Evolutionary conservation across 2,888 invertebrate genomes (phyloP).

Genomic region (Pyrocoelia pectoralis): DNA sequence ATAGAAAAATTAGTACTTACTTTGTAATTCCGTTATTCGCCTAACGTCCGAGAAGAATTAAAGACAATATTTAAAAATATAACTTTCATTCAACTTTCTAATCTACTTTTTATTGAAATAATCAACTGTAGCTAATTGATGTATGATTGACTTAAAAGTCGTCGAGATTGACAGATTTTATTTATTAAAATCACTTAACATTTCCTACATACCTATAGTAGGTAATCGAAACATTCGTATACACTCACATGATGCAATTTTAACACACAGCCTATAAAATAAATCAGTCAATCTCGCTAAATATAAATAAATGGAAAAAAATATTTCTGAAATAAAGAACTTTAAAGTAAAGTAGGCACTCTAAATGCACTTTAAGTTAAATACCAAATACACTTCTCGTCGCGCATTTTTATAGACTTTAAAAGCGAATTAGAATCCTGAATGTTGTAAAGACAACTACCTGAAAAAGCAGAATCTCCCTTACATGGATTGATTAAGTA

Average conservation of each 20-base stretch:
- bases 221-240: neutral
- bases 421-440: constrained; percentile 25
- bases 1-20: constrained; percentile 19
- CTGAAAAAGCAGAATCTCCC: constrained; percentile 29
- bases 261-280: neutral
- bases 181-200: neutral
- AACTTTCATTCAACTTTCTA: constrained; percentile 10
- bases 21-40: neutral
- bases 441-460: constrained; percentile 9
- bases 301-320: neutral
- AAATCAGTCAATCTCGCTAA: neutral
- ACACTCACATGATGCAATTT: too few relatives aligned
- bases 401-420: constrained; percentile 21
- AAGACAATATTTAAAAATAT: neutral
- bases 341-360: constrained; percentile 18
- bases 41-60: neutral
- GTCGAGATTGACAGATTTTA: neutral
- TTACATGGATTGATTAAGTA: constrained; percentile 31
- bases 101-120: neutral
- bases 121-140: neutral
- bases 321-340: neutral
- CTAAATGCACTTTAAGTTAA: constrained; percentile 23
- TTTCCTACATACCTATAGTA: neutral
- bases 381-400: constrained; percentile 13
- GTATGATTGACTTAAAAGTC: neutral